Evolutionary conservation across 2,113 vertebrate species (phyloP), one percentile per base, ranked within the genome.

Genomic region (Prietella phreatophila): DNA sequence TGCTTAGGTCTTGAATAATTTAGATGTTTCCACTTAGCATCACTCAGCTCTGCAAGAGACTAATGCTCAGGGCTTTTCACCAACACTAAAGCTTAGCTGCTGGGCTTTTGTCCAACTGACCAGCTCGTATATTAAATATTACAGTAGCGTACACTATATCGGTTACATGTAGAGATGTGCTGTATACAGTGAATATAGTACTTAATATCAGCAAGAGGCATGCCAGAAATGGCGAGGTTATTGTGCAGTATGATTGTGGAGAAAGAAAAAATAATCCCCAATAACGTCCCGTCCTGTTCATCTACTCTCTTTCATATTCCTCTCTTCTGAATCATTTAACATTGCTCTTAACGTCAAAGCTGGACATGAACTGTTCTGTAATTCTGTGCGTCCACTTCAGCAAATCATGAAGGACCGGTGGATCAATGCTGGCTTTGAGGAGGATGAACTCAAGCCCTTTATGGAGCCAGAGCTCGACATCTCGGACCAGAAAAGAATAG

Each of bases 371-470:
- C 11, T 36, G 15, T 81, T 69, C 47, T 42, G 69, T 60, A 76
- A 60, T 36, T 47, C 27, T 82, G 20, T 17, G 14, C 58, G n/a
- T 0, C 0, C 30, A 69, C 56, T 81, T 47, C 85, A 98, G 97
- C 97, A 98, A 99, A 98, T 99, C 92, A 98, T 99, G 98, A 97
- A 96, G 93, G 97, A 99, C 93, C 97, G 97, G 3, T 99, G 98
- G 98, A 97, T 99, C 56, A 99, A 99, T 60, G 94, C 96, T 0
- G 97, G 97, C 56, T 96, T 95, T 2, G 98, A 99, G 0, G 94
- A 96, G 0, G 96, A 97, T 0, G 97, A 98, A 85, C 90, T 99
- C 85, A 96, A 96, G 86, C 97, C 97, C 2, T 97, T 98, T 91
- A 87, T 92, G 0, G 97, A 98, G 83, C 97, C 97, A 0, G 95